Conservation (phyloP, 92 coral and sea anemone genomes). For the Pocillopora meandrina region DNA sequence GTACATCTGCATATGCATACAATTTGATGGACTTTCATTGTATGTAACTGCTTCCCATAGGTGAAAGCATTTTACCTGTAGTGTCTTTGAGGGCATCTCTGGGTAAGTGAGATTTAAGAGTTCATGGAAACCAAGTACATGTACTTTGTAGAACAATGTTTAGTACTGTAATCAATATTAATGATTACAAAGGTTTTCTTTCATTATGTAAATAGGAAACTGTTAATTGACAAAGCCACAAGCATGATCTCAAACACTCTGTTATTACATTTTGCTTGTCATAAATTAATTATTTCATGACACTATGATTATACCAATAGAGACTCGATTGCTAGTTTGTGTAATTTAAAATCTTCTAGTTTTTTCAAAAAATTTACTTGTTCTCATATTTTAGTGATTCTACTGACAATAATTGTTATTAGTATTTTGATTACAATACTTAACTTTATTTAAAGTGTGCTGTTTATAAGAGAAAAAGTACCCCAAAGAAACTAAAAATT, state of each 20-base stretch:
- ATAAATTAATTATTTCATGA: background rate
- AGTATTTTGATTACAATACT: too few relatives aligned
- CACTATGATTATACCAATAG: background rate
- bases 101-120: background rate
- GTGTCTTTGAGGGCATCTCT: slow-evolving; percentile 26
- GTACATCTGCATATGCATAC: too few relatives aligned
- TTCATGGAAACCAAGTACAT: background rate
- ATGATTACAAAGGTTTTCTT: background rate
- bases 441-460: too few relatives aligned
- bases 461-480: too few relatives aligned
- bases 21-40: too few relatives aligned
- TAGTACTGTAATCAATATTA: background rate
- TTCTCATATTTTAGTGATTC: too few relatives aligned
- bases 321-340: too few relatives aligned
- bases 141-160: background rate
- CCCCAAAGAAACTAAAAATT: too few relatives aligned
- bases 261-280: background rate
- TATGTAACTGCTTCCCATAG: too few relatives aligned
- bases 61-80: background rate
- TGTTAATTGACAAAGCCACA: background rate
- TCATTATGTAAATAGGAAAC: background rate
- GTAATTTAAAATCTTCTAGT: too few relatives aligned
- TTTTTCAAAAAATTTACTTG: too few relatives aligned
- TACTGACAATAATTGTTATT: too few relatives aligned
- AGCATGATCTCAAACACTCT: background rate